Percentiles rank a stretch among this genome's conserved stretches.
phyloP scores from a whole-genome alignment of 2,797 vertebrate genomes.

The Xenentodon cancila region DNA sequence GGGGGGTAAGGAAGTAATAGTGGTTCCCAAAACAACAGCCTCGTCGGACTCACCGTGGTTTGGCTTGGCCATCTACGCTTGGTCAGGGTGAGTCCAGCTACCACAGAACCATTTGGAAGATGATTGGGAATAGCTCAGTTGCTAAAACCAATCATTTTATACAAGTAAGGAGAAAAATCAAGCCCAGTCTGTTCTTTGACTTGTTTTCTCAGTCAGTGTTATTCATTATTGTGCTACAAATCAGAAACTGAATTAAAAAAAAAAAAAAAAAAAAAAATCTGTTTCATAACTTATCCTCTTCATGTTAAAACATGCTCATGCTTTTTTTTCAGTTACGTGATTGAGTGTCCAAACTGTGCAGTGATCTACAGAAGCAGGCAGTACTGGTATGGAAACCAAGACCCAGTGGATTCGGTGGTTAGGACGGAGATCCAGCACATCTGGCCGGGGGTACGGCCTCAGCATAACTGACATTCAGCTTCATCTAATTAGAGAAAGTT shows the following conservation, averaged over 20 bases:
- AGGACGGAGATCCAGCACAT: constrained; percentile 98
- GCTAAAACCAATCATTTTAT: no score
- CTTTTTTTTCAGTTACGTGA: constrained; percentile 89
- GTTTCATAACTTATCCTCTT: neutral
- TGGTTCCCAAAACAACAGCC: constrained; percentile 98
- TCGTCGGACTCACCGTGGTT: constrained; percentile 99
- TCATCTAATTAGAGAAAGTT: no score
- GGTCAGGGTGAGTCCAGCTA: constrained; percentile 93
- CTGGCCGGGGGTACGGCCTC: constrained; percentile 92
- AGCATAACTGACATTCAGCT: no score
- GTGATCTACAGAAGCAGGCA: constrained; percentile 98
- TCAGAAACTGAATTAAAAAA: no score
- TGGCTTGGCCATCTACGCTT: constrained; percentile 97
- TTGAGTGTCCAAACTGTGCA: constrained; percentile 95
- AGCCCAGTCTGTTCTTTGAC: no score
- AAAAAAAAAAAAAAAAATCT: neutral
- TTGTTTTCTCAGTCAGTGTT: no score
- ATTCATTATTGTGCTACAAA: no score
- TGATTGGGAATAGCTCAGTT: constrained; percentile 3
- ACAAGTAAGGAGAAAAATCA: no score
- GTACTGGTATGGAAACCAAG: constrained; percentile 99
- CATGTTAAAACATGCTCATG: neutral
- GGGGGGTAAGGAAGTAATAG: constrained; percentile 95
- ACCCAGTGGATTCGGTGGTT: constrained; percentile 98
- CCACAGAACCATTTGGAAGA: constrained; percentile 4